These are phyloP conservation scores for Doris montereyensis DNA, from an alignment of 2,888 invertebrate species.

Conservation along the genomic window DNA sequence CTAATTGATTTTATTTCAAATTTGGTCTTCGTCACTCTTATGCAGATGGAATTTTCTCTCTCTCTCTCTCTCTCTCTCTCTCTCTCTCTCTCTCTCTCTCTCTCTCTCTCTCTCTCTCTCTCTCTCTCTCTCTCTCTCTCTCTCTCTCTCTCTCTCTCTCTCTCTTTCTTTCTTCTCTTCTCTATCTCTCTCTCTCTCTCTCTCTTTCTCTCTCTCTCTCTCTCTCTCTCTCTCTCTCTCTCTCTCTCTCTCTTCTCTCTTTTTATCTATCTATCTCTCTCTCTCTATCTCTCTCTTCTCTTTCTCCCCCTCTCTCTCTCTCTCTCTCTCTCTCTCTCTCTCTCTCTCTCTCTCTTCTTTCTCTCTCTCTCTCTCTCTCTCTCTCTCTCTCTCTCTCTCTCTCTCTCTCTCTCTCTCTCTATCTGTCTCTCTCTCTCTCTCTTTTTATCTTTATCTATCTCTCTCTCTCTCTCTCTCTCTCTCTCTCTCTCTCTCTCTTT, in stretches of 20 bases:
- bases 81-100: neutral
- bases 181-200: too few species aligned
- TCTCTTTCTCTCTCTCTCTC: neutral
- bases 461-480: neutral
- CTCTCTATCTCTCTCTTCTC: neutral
- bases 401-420: too few species aligned
- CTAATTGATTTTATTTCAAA: too few species aligned
- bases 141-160: too few species aligned
- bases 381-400: constrained; percentile 30
- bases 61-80: constrained; percentile 5
- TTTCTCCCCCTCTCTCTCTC: neutral
- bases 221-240: neutral
- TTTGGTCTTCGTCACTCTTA: too few species aligned
- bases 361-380: constrained; percentile 2
- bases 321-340: neutral
- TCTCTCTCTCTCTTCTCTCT: neutral
- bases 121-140: too few species aligned
- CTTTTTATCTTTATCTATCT: too few species aligned
- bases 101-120: neutral
- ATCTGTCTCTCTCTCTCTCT: too few species aligned
- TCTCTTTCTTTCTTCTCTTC: constrained; percentile 3
- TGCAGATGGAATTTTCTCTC: constrained; percentile 1
- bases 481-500: neutral
- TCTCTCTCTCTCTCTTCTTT: too few species aligned
- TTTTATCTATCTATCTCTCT: too few species aligned